Evolutionary conservation across 2,888 invertebrate genomes (phyloP), one percentile per base, ranked within the genome.

Genomic region (Drosophila mimetica): DNA sequence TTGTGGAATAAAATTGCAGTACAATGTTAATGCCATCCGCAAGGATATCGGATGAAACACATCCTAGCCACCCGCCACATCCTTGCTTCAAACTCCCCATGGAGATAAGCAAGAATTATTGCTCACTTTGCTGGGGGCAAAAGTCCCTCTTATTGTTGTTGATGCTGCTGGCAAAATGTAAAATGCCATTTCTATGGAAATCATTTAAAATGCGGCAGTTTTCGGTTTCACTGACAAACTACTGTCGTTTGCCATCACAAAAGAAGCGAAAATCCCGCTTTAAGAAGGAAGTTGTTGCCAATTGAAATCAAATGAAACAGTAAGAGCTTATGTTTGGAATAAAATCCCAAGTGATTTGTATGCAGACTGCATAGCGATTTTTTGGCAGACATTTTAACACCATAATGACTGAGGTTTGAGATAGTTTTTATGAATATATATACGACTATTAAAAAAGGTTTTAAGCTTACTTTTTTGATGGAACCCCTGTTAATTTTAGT

Each of bases 201-300:
- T 53, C 36, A 51, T 52, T 67, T 36, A 0, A 57, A 55, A 50
- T 70, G 20, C 51, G 46, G 22, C 6, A 48, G 58, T 75, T 63
- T 59, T 61, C 18, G 16, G 42, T 42, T 59, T 18, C 20, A 50
- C 42, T n/a, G 16, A 32, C 28, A 36, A 18, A 36, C 41, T 59
- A 48, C 61, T 52, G 22, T 44, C 25, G 13, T 59, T 44, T n/a
- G 30, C 41, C 42, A 25, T 39, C 18, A 20, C 13, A 42, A 47
- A 36, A 42, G n/a, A 20, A 20, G 41, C 50, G 39, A 42, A 42
- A 41, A 11, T 16, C 32, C 48, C 32, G 13, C 34, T 28, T 63
- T n/a, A 42, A 58, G 67, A 70, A 50, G 75, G 84, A 84, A 74
- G 70, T 71, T 79, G 48, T 72, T 58, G 54, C 30, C 79, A 74